phyloP scores from a whole-genome alignment of 2,797 vertebrate genomes.

The Sciurus carolinensis region DNA sequence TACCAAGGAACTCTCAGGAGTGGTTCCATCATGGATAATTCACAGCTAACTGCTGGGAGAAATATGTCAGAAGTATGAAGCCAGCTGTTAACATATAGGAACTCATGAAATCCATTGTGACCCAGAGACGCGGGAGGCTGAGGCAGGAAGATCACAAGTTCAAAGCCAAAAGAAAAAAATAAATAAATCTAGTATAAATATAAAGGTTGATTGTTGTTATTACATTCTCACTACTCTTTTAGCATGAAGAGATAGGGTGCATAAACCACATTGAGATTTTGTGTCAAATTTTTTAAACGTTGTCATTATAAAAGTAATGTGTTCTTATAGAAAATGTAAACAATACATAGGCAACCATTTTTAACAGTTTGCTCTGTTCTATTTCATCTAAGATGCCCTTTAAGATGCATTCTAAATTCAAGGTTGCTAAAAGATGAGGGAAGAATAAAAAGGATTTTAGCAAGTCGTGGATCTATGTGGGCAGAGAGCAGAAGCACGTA shows the following conservation, averaged over 20 bases:
- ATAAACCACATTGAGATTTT: not conserved
- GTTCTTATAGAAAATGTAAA: slow-evolving; percentile 9
- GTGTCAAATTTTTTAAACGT: slow-evolving; percentile 16
- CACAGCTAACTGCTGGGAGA: slow-evolving; percentile 35
- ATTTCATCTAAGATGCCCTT: slow-evolving; percentile 16
- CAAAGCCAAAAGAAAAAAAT: too few relatives aligned
- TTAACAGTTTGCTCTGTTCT: not conserved
- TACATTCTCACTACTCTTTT: slow-evolving; percentile 25
- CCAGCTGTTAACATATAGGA: not conserved
- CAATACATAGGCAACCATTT: not conserved
- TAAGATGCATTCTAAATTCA: slow-evolving; percentile 54
- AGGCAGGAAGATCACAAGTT: too few relatives aligned
- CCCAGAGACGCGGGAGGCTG: too few relatives aligned
- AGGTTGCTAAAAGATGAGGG: not conserved
- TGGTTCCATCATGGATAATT: not conserved
- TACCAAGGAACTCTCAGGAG: not conserved
- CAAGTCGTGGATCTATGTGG: slow-evolving; percentile 20
- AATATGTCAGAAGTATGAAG: not conserved
- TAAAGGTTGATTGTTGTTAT: slow-evolving; percentile 43
- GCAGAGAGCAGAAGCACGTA: not conserved
- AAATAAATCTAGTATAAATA: too few relatives aligned
- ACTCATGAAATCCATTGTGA: slow-evolving; percentile 40
- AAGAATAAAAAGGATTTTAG: not conserved
- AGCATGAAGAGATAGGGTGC: not conserved
- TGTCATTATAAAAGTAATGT: slow-evolving; percentile 67